Base-by-base conservation (phyloP, 2,888 invertebrate genomes). In the Cosmia pyralina region DNA sequence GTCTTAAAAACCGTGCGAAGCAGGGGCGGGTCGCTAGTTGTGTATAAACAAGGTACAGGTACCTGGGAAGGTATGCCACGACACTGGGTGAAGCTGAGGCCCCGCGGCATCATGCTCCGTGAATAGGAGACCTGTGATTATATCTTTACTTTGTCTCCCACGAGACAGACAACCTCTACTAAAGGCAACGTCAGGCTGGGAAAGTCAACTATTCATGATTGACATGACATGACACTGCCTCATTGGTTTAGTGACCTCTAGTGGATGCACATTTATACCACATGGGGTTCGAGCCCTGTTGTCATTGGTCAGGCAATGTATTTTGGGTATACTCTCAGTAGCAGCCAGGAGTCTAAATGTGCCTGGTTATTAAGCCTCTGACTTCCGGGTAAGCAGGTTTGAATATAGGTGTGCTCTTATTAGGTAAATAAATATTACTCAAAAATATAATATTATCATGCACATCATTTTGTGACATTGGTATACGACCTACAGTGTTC, bases 81-180 rank as follows among this genome's bases (percentile, higher is more conserved):
- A 65, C 71, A 75, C 69, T 72, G 60, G 79, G 67, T 70, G 82
- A 71, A 63, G 78, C 52, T 59, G 65, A 65, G 60, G 71, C 80
- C 80, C 64, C 44, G 53, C 22, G 77, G 83, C 71, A 46, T 67
- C 63, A 69, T 72, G 70, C 71, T 69, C 57, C 60, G 73, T 80
- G 77, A 76, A 76, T 69, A 82, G 59, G 62, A 74, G 64, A 66
- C 73, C 71, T 74, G 66, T 77, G 80, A 82, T 83, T 80, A 80
- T 73, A 77, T 80, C 73, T 71, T 83, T 69, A 63, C 65, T 59
- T 71, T 83, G 72, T 69, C 76, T 71, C 70, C 50, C 79, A 72
- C 69, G 71, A 72, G 58, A 63, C 72, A 66, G 75, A 46, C 71
- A 75, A 67, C 48, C 28, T 46, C 38, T 38, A 44, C 60, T 41